phyloP scores from a whole-genome alignment of 2,888 invertebrate genomes.

The Cataglyphis livida region DNA sequence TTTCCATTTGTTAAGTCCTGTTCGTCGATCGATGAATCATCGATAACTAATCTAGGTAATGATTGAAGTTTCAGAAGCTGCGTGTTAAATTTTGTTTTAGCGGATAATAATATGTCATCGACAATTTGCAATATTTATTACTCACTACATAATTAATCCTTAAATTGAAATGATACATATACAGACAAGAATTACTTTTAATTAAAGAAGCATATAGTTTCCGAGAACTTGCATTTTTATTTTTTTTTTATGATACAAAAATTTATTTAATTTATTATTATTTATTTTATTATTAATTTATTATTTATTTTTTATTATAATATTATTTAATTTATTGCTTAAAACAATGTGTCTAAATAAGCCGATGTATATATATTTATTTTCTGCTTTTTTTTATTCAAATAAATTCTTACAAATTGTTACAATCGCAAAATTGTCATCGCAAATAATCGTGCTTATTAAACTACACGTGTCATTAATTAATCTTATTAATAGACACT shows the following conservation, averaged over 20 bases:
- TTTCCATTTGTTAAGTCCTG: conserved; percentile 3
- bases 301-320: too few relatives aligned
- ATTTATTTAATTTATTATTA: not conserved
- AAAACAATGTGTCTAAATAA: not conserved
- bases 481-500: not conserved
- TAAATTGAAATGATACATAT: not conserved
- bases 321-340: too few relatives aligned
- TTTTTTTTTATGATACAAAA: not conserved
- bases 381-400: not conserved
- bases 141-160: not conserved
- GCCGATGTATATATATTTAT: not conserved
- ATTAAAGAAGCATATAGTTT: not conserved
- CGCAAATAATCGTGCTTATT: not conserved
- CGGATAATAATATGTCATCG: not conserved
- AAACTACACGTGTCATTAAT: not conserved
- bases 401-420: not conserved
- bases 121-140: conserved; percentile 12
- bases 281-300: too few relatives aligned
- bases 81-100: not conserved
- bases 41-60: conserved; percentile 12
- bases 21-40: not conserved
- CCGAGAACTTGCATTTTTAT: not conserved
- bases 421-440: not conserved
- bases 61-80: conserved; percentile 15
- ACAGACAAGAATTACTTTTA: not conserved